Evolutionary conservation across 2,113 vertebrate genomes (phyloP), one percentile per base, ranked within the genome.

Genomic region (Eptesicus fuscus): DNA sequence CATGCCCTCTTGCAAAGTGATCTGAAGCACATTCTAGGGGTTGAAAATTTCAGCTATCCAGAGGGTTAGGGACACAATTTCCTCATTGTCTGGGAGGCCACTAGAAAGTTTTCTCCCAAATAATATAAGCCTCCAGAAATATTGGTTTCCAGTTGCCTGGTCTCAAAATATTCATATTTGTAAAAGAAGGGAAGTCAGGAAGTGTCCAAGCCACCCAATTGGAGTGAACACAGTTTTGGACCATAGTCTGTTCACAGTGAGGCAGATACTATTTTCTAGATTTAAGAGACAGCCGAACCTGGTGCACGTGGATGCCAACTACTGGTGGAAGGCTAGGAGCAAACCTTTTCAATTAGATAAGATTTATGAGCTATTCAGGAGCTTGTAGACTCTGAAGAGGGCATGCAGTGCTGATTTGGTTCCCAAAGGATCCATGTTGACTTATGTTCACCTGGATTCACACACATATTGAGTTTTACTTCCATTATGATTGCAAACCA

Each of bases 351-450:
- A 53, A 7, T 11, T 65, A 74, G 35, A 65, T 74, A 6, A 28
- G 86, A 88, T 91, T 95, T 93, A 79, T 76, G 59, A 82, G 51
- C 37, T 69, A 13, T 56, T 84, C 20, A 9, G 61, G 71, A 85
- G 78, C 25, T 37, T 40, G 61, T 18, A 65, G 67, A 44, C 96
- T 96, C 92, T 88, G 92, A 90, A 84, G 77, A 90, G 30, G 28
- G 61, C 2, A 7, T 53, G 28, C 14, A n/a, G n/a, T 0, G 0
- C 63, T 67, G 80, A 63, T 78, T 22, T 47, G 74, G 78, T 93
- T 95, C 93, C 74, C 40, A 83, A 88, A 90, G 85, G 78, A 73
- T 92, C 95, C n/a, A 20, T 32, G 44, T 79, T 96, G 85, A 79
- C 65, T 90, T 91, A 0, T 4, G 70, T 84, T 95, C 73, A 94